phyloP scores from a whole-genome alignment of 1,140 invertebrate genomes.

The Diachasmimorpha longicaudata region DNA sequence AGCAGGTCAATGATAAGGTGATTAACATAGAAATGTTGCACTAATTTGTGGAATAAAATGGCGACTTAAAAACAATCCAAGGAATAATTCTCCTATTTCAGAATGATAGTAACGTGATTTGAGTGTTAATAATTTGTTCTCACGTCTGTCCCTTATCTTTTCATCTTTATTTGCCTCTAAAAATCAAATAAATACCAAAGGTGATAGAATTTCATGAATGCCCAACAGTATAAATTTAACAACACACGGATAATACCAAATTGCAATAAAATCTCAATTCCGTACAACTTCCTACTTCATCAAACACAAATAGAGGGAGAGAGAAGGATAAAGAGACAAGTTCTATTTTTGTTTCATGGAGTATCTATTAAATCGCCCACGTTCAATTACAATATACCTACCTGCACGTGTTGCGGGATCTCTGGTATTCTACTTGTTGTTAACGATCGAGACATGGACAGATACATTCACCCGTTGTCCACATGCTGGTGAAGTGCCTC shows the following conservation, averaged over 20 bases:
- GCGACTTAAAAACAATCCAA: too few species aligned
- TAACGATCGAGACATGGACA: not conserved
- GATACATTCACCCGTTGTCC: not conserved
- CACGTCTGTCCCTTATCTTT: not conserved
- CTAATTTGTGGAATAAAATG: too few species aligned
- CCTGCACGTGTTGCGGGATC: not conserved
- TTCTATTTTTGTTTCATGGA: not conserved
- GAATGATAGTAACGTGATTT: too few species aligned
- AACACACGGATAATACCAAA: not conserved
- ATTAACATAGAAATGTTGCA: too few species aligned
- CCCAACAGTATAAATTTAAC: not conserved
- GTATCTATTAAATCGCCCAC: not conserved
- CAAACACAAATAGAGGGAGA: not conserved
- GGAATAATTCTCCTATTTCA: too few species aligned
- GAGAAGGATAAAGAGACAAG: not conserved
- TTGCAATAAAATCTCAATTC: not conserved
- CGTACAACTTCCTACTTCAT: not conserved
- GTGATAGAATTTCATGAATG: not conserved
- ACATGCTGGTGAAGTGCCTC: not conserved
- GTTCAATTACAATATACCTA: not conserved
- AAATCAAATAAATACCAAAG: not conserved
- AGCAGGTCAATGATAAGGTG: too few species aligned
- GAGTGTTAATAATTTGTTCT: not conserved
- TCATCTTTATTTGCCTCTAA: not conserved
- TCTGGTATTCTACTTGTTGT: slow-evolving; percentile 5